phyloP scores from a whole-genome alignment of 2,888 invertebrate genomes.

The Zygothrica quintamaculata region DNA sequence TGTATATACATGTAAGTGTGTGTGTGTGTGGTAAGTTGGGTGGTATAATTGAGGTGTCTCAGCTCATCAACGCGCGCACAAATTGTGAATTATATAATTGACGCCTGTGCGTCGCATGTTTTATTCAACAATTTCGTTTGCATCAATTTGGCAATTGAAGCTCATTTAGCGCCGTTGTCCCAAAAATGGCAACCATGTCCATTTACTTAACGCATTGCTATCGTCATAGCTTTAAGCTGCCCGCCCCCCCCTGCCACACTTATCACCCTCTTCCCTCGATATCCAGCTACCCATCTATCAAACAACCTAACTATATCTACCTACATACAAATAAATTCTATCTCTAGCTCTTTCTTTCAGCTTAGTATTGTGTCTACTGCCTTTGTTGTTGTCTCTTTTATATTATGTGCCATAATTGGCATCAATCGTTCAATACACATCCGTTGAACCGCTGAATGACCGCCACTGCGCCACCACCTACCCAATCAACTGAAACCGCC shows the following conservation, averaged over 20 bases:
- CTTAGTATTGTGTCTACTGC: neutral
- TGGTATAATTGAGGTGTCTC: neutral
- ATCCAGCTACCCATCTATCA: too few species aligned
- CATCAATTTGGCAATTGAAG: constrained; percentile 69
- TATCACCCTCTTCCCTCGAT: neutral
- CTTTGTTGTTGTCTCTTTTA: too few species aligned
- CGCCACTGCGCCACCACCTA: constrained; percentile 1
- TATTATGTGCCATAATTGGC: constrained; percentile 57
- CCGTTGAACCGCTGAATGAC: constrained; percentile 35
- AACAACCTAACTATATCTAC: too few species aligned
- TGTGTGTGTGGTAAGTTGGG: neutral
- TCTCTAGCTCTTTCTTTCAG: neutral
- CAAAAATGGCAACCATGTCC: constrained; percentile 60
- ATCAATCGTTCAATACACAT: constrained; percentile 71
- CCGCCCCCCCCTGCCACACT: constrained; percentile 3
- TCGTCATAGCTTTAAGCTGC: neutral
- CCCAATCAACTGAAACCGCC: constrained; percentile 29
- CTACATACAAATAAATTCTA: too few species aligned
- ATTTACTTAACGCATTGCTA: constrained; percentile 22
- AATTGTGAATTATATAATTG: constrained; percentile 61
- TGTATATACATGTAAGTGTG: too few species aligned
- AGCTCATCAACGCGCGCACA: constrained; percentile 14
- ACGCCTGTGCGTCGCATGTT: constrained; percentile 33
- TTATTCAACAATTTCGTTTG: constrained; percentile 54
- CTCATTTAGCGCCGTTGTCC: constrained; percentile 60